Percentiles rank a stretch among this genome's conserved stretches.
Conservation (phyloP, 1,140 invertebrate species). For the Schlechtendalia chinensis region DNA sequence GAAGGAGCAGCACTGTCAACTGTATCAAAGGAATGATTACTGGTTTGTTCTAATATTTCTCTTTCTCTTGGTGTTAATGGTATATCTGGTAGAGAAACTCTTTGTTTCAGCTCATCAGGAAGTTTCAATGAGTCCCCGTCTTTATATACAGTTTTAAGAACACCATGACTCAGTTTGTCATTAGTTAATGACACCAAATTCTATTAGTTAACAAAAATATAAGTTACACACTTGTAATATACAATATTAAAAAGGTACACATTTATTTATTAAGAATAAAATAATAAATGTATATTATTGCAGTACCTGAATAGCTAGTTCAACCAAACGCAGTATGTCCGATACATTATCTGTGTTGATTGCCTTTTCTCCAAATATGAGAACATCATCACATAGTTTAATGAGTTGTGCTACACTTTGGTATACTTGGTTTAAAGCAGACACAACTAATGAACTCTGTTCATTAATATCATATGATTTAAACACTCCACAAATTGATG, state of each 20-base stretch:
- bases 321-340: conserved; percentile 73
- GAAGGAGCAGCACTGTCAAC: conserved; percentile 68
- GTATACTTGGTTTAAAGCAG: conserved; percentile 82
- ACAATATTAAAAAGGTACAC: too few species aligned
- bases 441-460: conserved; percentile 68
- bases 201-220: conserved; percentile 55
- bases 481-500: conserved; percentile 76
- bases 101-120: conserved; percentile 57
- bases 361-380: conserved; percentile 64
- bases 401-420: conserved; percentile 82
- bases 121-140: conserved; percentile 23
- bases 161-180: conserved; percentile 60
- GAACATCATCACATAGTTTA: conserved; percentile 83
- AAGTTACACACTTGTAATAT: conserved; percentile 4
- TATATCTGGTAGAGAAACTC: conserved; percentile 77
- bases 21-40: conserved; percentile 56
- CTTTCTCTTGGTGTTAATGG: conserved; percentile 73
- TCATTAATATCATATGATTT: conserved; percentile 69
- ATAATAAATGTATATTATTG: conserved; percentile 46
- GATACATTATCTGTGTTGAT: conserved; percentile 72
- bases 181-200: conserved; percentile 66
- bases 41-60: conserved; percentile 66
- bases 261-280: neutral
- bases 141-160: conserved; percentile 36
- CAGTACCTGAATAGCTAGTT: conserved; percentile 72